Evolutionary conservation across 1,140 invertebrate genomes (phyloP).

Genomic region (Campoletis sonorensis): DNA sequence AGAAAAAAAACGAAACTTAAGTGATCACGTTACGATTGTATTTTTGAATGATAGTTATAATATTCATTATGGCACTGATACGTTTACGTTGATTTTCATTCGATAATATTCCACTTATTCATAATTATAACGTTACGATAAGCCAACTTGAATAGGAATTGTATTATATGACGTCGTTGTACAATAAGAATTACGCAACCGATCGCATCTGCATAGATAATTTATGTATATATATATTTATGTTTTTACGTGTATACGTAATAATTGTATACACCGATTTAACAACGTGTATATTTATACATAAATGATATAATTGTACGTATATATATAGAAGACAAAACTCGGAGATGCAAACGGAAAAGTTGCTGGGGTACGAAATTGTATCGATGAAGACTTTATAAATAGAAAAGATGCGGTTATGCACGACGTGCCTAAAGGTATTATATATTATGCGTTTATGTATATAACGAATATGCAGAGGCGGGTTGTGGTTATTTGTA

Average conservation of each 20-base stretch:
- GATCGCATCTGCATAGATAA: background rate
- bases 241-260: constrained; percentile 55
- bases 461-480: too few relatives aligned
- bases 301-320: constrained; percentile 60
- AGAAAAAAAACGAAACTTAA: too few relatives aligned
- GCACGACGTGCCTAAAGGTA: constrained; percentile 64
- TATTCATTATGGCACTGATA: too few relatives aligned
- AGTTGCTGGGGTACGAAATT: constrained; percentile 55
- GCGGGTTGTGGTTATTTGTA: constrained; percentile 57
- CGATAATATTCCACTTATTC: too few relatives aligned
- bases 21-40: too few relatives aligned
- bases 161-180: constrained; percentile 53
- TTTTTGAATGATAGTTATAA: background rate
- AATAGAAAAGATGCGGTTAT: constrained; percentile 72
- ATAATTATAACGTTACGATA: too few relatives aligned
- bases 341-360: constrained; percentile 16
- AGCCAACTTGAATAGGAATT: background rate
- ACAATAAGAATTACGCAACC: constrained; percentile 67
- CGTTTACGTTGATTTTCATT: too few relatives aligned
- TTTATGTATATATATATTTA: too few relatives aligned
- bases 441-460: constrained; percentile 29
- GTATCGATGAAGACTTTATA: constrained; percentile 69
- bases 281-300: too few relatives aligned
- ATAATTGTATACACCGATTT: too few relatives aligned
- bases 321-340: constrained; percentile 58